Base-by-base conservation (phyloP, 37 sponge, comb jelly and placozoan genomes). In the Halichondria panicea region DNA sequence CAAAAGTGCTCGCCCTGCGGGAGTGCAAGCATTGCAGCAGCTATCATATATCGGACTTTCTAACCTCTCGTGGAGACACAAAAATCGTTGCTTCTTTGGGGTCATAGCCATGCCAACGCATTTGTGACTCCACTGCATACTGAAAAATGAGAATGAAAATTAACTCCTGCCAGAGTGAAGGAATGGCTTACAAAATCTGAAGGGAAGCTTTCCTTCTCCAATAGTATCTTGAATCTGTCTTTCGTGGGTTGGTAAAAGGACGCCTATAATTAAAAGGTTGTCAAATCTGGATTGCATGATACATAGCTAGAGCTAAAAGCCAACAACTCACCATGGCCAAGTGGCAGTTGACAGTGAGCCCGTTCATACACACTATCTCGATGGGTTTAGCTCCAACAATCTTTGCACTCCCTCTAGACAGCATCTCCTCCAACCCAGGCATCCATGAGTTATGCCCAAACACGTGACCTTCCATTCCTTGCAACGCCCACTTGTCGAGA, bases 201-300 rank as follows among this genome's bases (percentile, higher is more conserved):
- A 25, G 97, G 92, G 61, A 97, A 97, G 33, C 85, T 63, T 4
- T 43, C 35, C 21, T 70, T 41, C 55, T 97, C 95, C 36, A 95
- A 72, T 34, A 97, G 71, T 34, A 97, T 89, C 76, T 94, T 94
- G 69, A 84, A 79, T 5, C 95, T 59, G 22, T 64, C 44, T 15
- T 76, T 41, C 7, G 92, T 92, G 18, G 97, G 97, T 35, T 70
- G 78, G 61, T 97, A 97, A 84, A 97, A 97, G 0, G 92, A 38
- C 9, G 57, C 86, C 91, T 90, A 43, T 15, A 68, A 5, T n/a
- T n/a, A n/a, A n/a, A n/a, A n/a, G n/a, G n/a, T n/a, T n/a, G n/a
- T n/a, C n/a, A n/a, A n/a, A n/a, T n/a, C n/a, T n/a, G n/a, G n/a
- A n/a, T n/a, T n/a, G n/a, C n/a, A n/a, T 8, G 27, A 4, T 45